Conservation (phyloP, 2,888 invertebrate species). For the Suillia variegata region DNA sequence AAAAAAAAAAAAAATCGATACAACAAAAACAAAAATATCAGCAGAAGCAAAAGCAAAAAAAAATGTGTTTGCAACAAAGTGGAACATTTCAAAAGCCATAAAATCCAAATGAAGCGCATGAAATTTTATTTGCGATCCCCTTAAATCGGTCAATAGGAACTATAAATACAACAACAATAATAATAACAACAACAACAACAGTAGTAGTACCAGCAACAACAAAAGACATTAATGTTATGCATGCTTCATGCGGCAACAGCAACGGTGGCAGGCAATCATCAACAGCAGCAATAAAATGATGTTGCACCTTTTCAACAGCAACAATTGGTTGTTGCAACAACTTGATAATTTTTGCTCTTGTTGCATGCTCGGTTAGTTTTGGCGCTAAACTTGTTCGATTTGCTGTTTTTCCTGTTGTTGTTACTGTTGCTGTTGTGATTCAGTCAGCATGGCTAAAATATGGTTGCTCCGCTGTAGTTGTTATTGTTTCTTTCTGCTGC, state of each 20-base stretch:
- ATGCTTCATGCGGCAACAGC: no score
- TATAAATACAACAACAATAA: neutral
- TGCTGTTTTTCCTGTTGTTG: slow-evolving; percentile 4
- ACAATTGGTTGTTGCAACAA: slow-evolving; percentile 2
- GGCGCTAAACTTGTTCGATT: slow-evolving; percentile 13
- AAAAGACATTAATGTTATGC: no score
- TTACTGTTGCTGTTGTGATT: slow-evolving; percentile 14
- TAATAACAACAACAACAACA: neutral
- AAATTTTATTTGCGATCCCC: neutral
- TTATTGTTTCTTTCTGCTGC: no score
- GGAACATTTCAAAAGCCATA: no score
- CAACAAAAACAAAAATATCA: no score
- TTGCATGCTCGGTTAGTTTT: slow-evolving; percentile 12
- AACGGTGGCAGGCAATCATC: no score
- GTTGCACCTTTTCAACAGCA: no score
- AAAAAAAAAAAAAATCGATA: no score
- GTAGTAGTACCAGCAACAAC: no score
- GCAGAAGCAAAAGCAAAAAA: no score
- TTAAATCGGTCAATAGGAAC: neutral
- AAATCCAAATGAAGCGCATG: neutral
- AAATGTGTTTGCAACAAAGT: neutral
- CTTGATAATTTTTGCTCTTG: slow-evolving; percentile 10
- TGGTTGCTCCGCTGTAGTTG: neutral
- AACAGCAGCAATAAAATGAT: no score
- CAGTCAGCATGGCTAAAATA: slow-evolving; percentile 2